Conservation (phyloP, 2,888 invertebrate species). For the Clanis bilineata region DNA sequence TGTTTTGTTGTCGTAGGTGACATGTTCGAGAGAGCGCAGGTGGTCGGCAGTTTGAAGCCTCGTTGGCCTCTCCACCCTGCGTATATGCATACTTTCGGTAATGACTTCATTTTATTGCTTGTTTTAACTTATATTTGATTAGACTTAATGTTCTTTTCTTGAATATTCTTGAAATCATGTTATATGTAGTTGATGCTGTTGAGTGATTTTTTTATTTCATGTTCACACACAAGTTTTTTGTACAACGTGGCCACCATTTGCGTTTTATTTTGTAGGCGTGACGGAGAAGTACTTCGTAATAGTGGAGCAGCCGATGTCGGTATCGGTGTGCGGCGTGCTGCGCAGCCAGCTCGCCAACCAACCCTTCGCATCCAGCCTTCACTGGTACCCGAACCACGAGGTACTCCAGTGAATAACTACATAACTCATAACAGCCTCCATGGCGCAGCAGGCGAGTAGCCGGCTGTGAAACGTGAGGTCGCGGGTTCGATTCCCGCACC, state of each 20-base stretch:
- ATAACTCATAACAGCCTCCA: no score
- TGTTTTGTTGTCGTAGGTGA: constrained; percentile 54
- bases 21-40: constrained; percentile 86
- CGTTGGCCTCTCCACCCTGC: constrained; percentile 91
- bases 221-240: no score
- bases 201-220: no score
- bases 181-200: no score
- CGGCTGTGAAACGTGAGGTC: no score
- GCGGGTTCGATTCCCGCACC: no score
- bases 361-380: constrained; percentile 85
- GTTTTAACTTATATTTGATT: no score
- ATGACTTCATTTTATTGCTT: constrained; percentile 17
- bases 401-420: constrained; percentile 53
- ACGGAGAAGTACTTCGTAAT: constrained; percentile 94
- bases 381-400: constrained; percentile 89
- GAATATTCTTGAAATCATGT: no score
- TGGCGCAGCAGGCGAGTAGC: no score
- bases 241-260: no score
- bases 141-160: no score
- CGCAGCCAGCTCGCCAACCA: constrained; percentile 84
- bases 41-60: constrained; percentile 87
- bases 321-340: constrained; percentile 85
- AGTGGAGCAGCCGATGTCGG: constrained; percentile 92
- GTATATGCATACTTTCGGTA: constrained; percentile 96
- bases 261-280: constrained; percentile 78